Evolutionary conservation across 2,797 vertebrate species (phyloP).

Genomic region (Aeoliscus strigatus): DNA sequence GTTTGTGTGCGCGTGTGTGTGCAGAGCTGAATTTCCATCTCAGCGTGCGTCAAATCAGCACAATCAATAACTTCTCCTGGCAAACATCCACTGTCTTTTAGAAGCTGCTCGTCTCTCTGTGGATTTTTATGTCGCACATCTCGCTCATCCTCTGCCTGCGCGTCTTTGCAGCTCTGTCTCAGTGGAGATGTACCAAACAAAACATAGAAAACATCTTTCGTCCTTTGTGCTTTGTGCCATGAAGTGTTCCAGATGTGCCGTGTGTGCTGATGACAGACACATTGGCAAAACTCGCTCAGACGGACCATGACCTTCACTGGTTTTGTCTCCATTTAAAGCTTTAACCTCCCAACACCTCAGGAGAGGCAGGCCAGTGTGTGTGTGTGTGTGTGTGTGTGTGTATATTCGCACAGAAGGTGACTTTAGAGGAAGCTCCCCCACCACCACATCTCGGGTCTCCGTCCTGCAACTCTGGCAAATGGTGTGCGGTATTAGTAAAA

Average conservation of each 20-base stretch:
- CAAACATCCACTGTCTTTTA: neutral
- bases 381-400: slow-evolving; percentile 5
- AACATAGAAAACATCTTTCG: slow-evolving; percentile 16
- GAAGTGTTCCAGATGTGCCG: neutral
- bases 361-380: slow-evolving; percentile 21
- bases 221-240: slow-evolving; percentile 2
- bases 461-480: too few species aligned
- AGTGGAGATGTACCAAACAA: slow-evolving; percentile 4
- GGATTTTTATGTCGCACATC: slow-evolving; percentile 11
- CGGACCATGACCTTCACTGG: slow-evolving; percentile 22
- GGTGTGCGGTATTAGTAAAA: too few species aligned
- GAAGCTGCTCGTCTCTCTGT: slow-evolving; percentile 1
- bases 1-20: too few species aligned
- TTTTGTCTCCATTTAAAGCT: slow-evolving; percentile 1
- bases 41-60: neutral
- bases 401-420: too few species aligned
- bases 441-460: too few species aligned
- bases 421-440: too few species aligned
- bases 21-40: too few species aligned
- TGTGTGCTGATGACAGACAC: slow-evolving; percentile 3
- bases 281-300: slow-evolving; percentile 1
- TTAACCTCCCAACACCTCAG: slow-evolving; percentile 24
- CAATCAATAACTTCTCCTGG: slow-evolving; percentile 10
- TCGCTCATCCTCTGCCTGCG: slow-evolving; percentile 3
- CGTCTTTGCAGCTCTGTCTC: slow-evolving; percentile 9